These are phyloP conservation scores for Sycophila texana DNA, from an alignment of 2,888 invertebrate species.

Conservation along the genomic window DNA sequence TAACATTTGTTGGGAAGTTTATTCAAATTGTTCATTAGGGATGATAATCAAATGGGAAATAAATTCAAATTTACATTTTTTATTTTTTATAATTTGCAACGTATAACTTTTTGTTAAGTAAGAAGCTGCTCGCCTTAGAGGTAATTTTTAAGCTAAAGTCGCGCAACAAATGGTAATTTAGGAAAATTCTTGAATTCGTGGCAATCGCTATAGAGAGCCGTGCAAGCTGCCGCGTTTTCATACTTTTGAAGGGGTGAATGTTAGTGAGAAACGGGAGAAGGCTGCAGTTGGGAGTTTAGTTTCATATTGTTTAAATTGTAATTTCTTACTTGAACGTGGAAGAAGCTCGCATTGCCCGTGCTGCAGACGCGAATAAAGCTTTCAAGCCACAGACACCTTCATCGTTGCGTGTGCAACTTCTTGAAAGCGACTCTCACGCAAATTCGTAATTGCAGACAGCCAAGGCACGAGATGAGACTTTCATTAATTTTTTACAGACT, in stretches of 20 bases:
- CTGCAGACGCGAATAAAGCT: constrained; percentile 18
- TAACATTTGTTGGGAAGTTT: too few relatives aligned
- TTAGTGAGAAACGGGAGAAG: constrained; percentile 33
- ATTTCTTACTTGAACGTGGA: constrained; percentile 58
- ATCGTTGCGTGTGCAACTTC: constrained; percentile 27
- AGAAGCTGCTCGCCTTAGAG: too few relatives aligned
- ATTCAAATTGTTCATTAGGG: too few relatives aligned
- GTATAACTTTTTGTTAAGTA: too few relatives aligned
- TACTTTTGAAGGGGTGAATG: not conserved
- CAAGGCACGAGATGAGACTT: not conserved
- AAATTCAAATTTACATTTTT: too few relatives aligned
- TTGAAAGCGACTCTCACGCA: constrained; percentile 19
- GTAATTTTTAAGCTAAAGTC: too few relatives aligned
- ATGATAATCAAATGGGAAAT: too few relatives aligned
- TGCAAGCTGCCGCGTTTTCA: too few relatives aligned
- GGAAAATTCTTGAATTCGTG: too few relatives aligned
- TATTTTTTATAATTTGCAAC: too few relatives aligned
- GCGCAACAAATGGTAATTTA: too few relatives aligned
- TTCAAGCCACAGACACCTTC: not conserved
- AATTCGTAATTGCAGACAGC: constrained; percentile 33
- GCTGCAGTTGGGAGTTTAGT: constrained; percentile 61
- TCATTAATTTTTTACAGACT: constrained; percentile 35
- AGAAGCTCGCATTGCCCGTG: not conserved
- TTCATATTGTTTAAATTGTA: constrained; percentile 66
- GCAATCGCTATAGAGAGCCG: too few relatives aligned